Conservation (phyloP, 2,797 vertebrate species). For the Rhadinocentrus ornatus region DNA sequence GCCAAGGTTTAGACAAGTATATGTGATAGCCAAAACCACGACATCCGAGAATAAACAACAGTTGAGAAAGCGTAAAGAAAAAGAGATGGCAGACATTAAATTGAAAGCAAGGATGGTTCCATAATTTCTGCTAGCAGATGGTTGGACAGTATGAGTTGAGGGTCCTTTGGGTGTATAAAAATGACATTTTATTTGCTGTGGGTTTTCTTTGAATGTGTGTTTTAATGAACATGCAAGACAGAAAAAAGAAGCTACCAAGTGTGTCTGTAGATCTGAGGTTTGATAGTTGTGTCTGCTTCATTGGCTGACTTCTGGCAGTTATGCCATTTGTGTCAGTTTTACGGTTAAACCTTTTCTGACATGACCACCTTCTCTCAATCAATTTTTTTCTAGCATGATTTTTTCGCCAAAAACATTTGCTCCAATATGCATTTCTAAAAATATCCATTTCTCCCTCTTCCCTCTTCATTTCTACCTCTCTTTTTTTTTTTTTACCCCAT, state of each 20-base stretch:
- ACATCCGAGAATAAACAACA: conserved; percentile 58
- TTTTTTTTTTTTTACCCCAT: not conserved
- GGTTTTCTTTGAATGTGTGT: conserved; percentile 52
- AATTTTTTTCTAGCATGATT: conserved; percentile 6
- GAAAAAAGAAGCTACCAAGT: not conserved
- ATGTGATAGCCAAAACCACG: conserved; percentile 44
- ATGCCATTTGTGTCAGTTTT: not conserved
- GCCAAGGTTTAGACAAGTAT: conserved; percentile 49
- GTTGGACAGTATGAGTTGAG: conserved; percentile 64
- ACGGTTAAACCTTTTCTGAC: not conserved
- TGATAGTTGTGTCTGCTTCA: conserved; percentile 56
- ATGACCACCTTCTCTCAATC: conserved; percentile 6
- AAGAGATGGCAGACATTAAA: conserved; percentile 31
- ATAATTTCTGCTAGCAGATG: conserved; percentile 62
- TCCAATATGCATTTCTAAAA: conserved; percentile 33
- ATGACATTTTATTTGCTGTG: conserved; percentile 56
- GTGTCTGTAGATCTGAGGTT: conserved; percentile 53
- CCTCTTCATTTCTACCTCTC: conserved; percentile 21
- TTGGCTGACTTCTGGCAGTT: conserved; percentile 17
- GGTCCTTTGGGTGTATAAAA: conserved; percentile 60
- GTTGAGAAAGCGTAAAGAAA: conserved; percentile 2
- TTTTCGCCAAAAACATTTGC: not conserved
- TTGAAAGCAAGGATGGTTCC: conserved; percentile 16
- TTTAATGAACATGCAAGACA: not conserved
- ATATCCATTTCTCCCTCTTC: conserved; percentile 37